phyloP scores from a whole-genome alignment of 2,797 vertebrate species.

The Lindbergichthys nudifrons region DNA sequence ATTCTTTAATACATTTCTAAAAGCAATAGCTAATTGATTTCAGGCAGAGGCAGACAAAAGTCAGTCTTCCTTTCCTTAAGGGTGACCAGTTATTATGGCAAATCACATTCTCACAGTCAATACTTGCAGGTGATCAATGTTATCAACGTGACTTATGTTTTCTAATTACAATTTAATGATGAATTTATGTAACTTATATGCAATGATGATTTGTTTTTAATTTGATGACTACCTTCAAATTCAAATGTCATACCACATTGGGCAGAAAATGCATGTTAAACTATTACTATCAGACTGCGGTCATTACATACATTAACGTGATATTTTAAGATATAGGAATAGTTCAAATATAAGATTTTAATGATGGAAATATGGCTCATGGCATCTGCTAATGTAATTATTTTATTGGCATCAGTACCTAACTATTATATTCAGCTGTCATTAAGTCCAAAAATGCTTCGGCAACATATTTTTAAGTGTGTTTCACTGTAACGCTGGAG shows the following conservation, averaged over 20 bases:
- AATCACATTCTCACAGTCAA: background rate
- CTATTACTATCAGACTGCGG: conserved; percentile 3
- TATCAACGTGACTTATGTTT: background rate
- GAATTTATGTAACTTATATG: background rate
- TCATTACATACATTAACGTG: conserved; percentile 1
- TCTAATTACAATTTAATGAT: background rate
- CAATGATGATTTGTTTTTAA: conserved; percentile 4
- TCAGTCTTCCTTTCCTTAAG: background rate
- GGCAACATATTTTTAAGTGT: conserved; percentile 37
- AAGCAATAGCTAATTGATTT: background rate
- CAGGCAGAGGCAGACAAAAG: background rate
- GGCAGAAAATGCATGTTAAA: background rate
- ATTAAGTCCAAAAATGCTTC: conserved; percentile 37
- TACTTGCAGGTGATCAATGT: background rate
- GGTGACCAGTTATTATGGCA: background rate
- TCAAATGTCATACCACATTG: background rate
- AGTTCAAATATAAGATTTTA: background rate
- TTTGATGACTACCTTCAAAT: background rate
- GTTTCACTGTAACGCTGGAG: conserved; percentile 31
- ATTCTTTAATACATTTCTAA: background rate
- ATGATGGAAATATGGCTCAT: background rate
- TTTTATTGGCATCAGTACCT: conserved; percentile 14
- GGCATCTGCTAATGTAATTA: conserved; percentile 12
- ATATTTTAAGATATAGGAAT: background rate
- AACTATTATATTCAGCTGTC: conserved; percentile 26